Conservation (phyloP, 2,797 vertebrate species). For the Anabacerthia variegaticeps region DNA sequence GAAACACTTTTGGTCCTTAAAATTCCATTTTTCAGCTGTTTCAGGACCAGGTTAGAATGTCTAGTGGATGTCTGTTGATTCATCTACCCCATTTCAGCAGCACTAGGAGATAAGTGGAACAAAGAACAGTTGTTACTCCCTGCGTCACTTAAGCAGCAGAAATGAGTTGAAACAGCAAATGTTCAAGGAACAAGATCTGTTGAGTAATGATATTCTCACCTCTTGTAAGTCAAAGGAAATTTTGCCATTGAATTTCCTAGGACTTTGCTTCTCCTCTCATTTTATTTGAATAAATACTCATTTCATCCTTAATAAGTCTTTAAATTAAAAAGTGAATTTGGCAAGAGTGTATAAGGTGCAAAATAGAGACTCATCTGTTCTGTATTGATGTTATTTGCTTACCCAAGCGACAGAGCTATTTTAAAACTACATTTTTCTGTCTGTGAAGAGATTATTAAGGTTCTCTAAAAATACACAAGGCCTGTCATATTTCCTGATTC, state of each 20-base stretch:
- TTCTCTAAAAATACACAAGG: neutral
- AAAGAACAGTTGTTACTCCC: neutral
- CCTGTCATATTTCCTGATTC: slow-evolving; percentile 30
- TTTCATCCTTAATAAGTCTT: neutral
- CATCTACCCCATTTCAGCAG: neutral
- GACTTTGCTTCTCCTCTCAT: neutral
- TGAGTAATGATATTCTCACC: neutral
- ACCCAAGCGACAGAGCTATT: slow-evolving; percentile 56
- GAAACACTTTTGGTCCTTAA: neutral
- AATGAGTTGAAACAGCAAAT: neutral
- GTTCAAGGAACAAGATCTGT: neutral
- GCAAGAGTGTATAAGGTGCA: slow-evolving; percentile 19
- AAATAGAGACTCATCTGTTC: slow-evolving; percentile 29
- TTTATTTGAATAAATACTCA: slow-evolving; percentile 9
- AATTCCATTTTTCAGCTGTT: neutral
- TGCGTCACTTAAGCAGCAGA: neutral
- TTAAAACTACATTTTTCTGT: slow-evolving; percentile 32
- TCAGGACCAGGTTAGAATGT: neutral
- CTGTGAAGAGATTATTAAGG: slow-evolving; percentile 28
- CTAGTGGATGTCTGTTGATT: neutral
- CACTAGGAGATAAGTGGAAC: neutral
- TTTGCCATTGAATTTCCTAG: neutral
- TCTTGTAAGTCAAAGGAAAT: neutral
- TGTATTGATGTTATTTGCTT: slow-evolving; percentile 26
- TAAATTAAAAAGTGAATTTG: slow-evolving; percentile 28